Conservation (phyloP, 37 sponge, comb jelly and placozoan genomes). For the Amphimedon queenslandica region DNA sequence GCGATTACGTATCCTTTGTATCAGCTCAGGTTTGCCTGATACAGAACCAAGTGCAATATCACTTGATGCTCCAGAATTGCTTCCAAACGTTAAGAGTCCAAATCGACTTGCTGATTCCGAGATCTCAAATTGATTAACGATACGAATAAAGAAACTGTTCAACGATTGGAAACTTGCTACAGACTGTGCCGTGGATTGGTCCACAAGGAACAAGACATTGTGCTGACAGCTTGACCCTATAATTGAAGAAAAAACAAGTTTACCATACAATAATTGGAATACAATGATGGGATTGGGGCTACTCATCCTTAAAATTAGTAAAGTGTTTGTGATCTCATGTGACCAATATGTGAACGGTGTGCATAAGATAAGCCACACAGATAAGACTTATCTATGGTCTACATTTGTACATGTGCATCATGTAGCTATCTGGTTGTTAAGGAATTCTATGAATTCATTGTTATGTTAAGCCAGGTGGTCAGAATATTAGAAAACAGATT, state of each 20-base stretch:
- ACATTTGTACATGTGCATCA: too few species aligned
- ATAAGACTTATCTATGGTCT: too few species aligned
- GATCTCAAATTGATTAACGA: neutral
- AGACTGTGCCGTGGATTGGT: neutral
- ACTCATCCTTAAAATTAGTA: too few species aligned
- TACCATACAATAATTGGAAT: neutral
- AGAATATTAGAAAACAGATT: too few species aligned
- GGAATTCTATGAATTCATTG: too few species aligned
- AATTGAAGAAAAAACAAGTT: too few species aligned
- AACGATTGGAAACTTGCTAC: neutral
- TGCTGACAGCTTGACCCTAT: neutral
- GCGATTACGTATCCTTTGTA: neutral
- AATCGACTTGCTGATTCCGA: neutral
- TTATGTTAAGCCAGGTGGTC: too few species aligned
- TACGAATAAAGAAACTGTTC: neutral
- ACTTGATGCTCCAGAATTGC: neutral
- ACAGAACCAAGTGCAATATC: neutral
- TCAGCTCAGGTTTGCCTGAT: neutral
- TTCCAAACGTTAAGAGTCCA: neutral
- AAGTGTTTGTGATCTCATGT: too few species aligned
- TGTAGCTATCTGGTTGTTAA: too few species aligned
- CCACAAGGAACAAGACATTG: neutral
- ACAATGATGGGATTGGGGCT: neutral
- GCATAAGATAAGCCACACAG: too few species aligned
- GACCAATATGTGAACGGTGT: too few species aligned